phyloP scores from a whole-genome alignment of 2,113 vertebrate species.

The Malurus alboscapulatus region DNA sequence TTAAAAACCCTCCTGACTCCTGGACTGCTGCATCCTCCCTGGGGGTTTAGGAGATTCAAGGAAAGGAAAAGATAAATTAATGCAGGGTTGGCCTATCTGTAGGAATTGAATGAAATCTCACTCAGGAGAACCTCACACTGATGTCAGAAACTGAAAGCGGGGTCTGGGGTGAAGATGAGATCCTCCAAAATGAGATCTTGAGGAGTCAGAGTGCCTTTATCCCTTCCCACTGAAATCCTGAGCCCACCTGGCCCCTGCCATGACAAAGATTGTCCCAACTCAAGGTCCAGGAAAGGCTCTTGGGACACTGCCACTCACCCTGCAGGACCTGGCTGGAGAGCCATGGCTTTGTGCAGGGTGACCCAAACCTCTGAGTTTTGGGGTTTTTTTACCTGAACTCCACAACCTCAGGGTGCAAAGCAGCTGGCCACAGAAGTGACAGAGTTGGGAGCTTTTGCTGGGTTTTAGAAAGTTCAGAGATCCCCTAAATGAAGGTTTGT shows the following conservation, averaged over 20 bases:
- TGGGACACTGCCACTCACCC: background rate
- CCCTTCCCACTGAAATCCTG: background rate
- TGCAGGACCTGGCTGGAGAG: background rate
- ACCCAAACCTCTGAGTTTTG: background rate
- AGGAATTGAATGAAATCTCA: accelerated
- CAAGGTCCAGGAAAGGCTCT: background rate
- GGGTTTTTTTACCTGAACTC: background rate
- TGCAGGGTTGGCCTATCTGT: background rate
- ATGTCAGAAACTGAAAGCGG: background rate
- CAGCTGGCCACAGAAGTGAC: accelerated
- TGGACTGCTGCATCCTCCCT: background rate
- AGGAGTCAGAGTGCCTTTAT: background rate
- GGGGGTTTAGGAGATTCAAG: background rate
- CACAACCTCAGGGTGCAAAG: accelerated
- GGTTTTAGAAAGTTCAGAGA: background rate
- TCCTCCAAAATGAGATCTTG: background rate
- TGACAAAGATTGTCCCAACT: accelerated
- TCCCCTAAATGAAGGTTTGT: background rate
- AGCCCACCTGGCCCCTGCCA: background rate
- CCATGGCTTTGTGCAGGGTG: background rate
- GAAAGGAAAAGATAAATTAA: background rate
- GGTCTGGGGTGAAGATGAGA: background rate
- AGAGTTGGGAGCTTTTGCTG: accelerated
- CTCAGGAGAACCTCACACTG: background rate
- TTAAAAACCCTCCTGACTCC: background rate